A percentile compares a stretch with the other conserved stretches of the same genome.
Conservation (phyloP, 1,140 invertebrate genomes). For the Papilio xuthus region DNA sequence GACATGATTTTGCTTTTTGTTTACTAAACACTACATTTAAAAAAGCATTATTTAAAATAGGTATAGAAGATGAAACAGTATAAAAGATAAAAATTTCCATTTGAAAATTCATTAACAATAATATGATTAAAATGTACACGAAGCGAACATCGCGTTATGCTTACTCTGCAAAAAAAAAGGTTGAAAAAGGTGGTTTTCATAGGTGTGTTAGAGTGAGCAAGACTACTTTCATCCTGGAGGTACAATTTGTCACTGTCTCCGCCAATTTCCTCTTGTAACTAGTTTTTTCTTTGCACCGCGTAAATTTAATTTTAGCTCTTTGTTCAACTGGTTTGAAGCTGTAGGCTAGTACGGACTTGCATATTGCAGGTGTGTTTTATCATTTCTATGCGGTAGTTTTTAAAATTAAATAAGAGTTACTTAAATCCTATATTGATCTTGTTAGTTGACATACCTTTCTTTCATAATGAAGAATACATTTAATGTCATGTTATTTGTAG, state of each 20-base stretch:
- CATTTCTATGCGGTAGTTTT: background rate
- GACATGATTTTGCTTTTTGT: background rate
- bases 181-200: slow-evolving; percentile 42
- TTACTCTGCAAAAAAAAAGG: slow-evolving; percentile 40
- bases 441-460: background rate
- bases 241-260: slow-evolving; percentile 79
- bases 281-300: slow-evolving; percentile 78
- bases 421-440: background rate
- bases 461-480: too few species aligned
- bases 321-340: slow-evolving; percentile 71
- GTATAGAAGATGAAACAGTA: background rate
- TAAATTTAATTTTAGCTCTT: slow-evolving; percentile 80
- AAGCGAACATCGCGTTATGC: slow-evolving; percentile 45
- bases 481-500: background rate
- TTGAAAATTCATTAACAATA: slow-evolving; percentile 30
- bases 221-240: slow-evolving; percentile 66
- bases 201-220: slow-evolving; percentile 55
- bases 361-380: slow-evolving; percentile 45
- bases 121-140: slow-evolving; percentile 43
- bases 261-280: slow-evolving; percentile 79
- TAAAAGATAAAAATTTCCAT: background rate
- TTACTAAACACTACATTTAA: too few species aligned
- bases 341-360: slow-evolving; percentile 51
- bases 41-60: background rate
- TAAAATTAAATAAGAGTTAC: too few species aligned